These are phyloP conservation scores for Vespertilio murinus DNA, from an alignment of 2,797 vertebrate species.

Conservation along the genomic window DNA sequence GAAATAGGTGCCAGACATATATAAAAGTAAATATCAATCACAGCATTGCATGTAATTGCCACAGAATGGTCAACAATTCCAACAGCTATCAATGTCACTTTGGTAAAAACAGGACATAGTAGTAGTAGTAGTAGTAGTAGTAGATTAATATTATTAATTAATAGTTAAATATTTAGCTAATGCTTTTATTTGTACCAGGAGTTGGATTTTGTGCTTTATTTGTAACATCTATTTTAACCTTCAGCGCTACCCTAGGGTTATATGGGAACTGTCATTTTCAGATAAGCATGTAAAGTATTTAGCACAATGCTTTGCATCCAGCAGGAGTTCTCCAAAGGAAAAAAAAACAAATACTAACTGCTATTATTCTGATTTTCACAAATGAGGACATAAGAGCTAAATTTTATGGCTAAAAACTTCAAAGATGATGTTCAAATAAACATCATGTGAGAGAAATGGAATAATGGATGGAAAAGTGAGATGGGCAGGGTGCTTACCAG, in stretches of 20 bases:
- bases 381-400: neutral
- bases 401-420: neutral
- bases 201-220: neutral
- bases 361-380: neutral
- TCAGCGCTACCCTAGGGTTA: neutral
- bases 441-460: neutral
- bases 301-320: neutral
- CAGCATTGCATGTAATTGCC: neutral
- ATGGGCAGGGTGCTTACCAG: neutral
- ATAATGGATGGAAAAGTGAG: neutral
- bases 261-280: neutral
- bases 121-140: neutral
- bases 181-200: neutral
- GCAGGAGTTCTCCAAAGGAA: neutral
- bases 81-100: neutral
- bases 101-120: neutral
- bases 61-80: neutral
- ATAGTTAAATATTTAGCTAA: neutral
- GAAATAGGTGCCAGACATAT: neutral
- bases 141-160: neutral
- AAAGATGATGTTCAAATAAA: neutral
- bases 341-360: neutral
- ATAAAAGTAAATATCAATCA: constrained; percentile 13
- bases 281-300: neutral
- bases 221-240: neutral